phyloP scores from a whole-genome alignment of 2,113 vertebrate species.

The Lycocorax pyrrhopterus region DNA sequence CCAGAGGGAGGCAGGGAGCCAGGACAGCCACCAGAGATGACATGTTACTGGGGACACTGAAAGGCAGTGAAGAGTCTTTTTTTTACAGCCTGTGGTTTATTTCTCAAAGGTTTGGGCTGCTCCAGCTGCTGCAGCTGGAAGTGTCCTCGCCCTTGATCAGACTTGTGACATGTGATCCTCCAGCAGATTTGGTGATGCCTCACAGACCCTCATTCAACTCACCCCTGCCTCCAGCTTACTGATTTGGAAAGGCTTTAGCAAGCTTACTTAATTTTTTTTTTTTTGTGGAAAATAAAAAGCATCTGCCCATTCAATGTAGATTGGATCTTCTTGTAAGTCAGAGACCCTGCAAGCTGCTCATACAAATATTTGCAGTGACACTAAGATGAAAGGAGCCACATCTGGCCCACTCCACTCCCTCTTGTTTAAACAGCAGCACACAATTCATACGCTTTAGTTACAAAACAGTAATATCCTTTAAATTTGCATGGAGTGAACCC shows the following conservation, averaged over 20 bases:
- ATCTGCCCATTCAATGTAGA: background rate
- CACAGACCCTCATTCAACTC: background rate
- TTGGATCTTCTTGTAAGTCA: background rate
- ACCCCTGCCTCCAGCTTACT: background rate
- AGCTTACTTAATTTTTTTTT: background rate
- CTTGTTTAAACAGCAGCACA: background rate
- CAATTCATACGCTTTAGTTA: background rate
- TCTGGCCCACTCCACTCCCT: background rate
- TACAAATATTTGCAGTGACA: constrained; percentile 18
- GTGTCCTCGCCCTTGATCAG: background rate
- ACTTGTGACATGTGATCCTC: background rate
- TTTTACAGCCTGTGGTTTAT: background rate
- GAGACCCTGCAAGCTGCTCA: background rate
- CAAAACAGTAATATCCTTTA: constrained; percentile 12
- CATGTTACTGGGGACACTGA: background rate
- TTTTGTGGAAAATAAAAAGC: constrained; percentile 21
- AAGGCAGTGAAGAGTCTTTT: background rate
- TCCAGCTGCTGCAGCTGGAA: background rate
- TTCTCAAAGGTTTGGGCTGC: background rate
- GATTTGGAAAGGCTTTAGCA: background rate
- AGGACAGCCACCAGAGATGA: background rate
- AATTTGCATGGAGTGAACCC: background rate
- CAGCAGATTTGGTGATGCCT: background rate
- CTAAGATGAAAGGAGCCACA: background rate
- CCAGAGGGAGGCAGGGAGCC: background rate